Evolutionary conservation across 2,797 vertebrate genomes (phyloP), one percentile per base, ranked within the genome.

Genomic region (Microctenopoma stevenorrisi): DNA sequence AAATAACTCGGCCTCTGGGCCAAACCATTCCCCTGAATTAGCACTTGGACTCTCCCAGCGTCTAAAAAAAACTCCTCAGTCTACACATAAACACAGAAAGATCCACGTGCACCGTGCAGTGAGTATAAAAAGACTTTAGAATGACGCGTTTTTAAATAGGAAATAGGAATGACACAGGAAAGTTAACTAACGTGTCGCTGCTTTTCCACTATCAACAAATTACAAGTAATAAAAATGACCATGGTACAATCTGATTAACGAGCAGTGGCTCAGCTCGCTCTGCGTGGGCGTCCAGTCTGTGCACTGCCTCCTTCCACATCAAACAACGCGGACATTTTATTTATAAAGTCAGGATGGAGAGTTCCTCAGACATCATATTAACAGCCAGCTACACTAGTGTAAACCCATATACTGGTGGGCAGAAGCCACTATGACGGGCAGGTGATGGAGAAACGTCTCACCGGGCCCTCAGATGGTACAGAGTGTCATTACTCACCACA

Each of bases 401-500:
- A 67, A 72, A 58, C 43, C 0, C 1, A 56, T 55, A 50, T 4
- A 7, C 13, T 2, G 1, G 6, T 43, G 16, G 4, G 50, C 18
- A 47, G 54, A 1, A 18, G 18, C 9, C 22, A 44, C 59, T 43
- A 4, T 26, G 5, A 33, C 14, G 51, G 22, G 35, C 7, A 30
- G 43, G 66, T 50, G 38, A 46, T 38, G 16, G 53, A 50, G 5
- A 15, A 25, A 13, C 56, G 47, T 42, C 16, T 14, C 28, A 12
- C 7, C 25, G 50, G 28, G n/a, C 15, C 18, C 35, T 14, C 35
- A 5, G 30, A 5, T 33, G 30, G 30, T 33, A 33, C 30, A 2
- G 22, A 7, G 3, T 5, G 42, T 18, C 18, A 18, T 18, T 18
- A 96, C 95, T 94, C 96, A 97, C 94, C 96, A 97, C 93, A 94